Base-by-base conservation (phyloP, 2,888 invertebrate species). In the Sesia bembeciformis region DNA sequence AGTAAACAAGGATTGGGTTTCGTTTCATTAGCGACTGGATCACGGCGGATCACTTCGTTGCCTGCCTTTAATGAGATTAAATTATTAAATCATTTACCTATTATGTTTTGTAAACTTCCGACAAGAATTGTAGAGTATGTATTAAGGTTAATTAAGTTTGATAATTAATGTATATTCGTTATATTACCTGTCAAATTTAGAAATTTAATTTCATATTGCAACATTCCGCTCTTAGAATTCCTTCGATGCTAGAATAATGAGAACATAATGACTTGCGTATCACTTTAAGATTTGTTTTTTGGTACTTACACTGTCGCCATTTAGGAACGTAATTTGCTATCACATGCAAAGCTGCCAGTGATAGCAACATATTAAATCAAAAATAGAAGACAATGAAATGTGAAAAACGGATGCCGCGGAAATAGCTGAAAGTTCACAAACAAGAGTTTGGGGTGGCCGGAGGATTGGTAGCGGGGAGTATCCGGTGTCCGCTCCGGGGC, bases 401-500 rank as follows among this genome's bases (percentile, higher is more conserved):
- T 69, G 38, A 64, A 70, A 71, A 75, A 65, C 70, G 70, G 69
- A 76, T 67, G 70, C 62, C 62, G 56, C 65, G 65, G 67, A 74
- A 76, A 76, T 74, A 70, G 68, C 72, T 70, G 66, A 64, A 75
- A 78, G 72, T 73, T 73, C 64, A 68, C 62, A 68, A 72, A 72
- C 71, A 68, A 67, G 70, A 74, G 68, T 74, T 76, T 66, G 64
- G 72, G 72, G 71, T 63, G 65, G 68, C 56, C 54, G 65, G 53
- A 56, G 56, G 54, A 62, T 62, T 64, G 58, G 56, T 59, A 58
- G 64, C 66, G 63, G 67, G 71, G 71, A 65, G 74, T 79, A 81
- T 84, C 81, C 83, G 81, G 78, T 81, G 79, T 80, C 81, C 60
- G 67, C 68, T 62, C 60, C 55, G 57, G 58, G 60, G 63, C 56